Conservation (phyloP, 2,888 invertebrate species). For the Ephialtes manifestator region DNA sequence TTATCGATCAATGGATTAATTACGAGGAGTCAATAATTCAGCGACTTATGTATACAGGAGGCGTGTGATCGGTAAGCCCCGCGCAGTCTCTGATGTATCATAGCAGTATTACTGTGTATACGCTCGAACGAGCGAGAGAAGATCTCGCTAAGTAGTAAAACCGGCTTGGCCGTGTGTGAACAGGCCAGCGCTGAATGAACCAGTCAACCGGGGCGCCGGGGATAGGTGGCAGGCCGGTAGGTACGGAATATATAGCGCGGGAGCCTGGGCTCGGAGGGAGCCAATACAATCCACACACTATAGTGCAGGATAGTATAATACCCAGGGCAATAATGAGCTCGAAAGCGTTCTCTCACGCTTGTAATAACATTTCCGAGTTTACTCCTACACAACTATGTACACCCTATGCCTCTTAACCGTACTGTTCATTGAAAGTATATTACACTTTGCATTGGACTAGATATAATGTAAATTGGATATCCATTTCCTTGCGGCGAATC, state of each 20-base stretch:
- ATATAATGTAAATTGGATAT: conserved; percentile 36
- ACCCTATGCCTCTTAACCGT: no score
- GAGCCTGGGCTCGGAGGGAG: conserved; percentile 39
- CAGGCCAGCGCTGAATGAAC: conserved; percentile 62
- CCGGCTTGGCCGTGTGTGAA: conserved; percentile 63
- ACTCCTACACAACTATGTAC: conserved; percentile 55
- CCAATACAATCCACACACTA: conserved; percentile 41
- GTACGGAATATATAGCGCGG: conserved; percentile 32
- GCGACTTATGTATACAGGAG: conserved; percentile 22
- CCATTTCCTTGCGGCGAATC: conserved; percentile 51
- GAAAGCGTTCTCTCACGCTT: conserved; percentile 68
- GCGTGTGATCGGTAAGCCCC: conserved; percentile 48
- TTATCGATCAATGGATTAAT: conserved; percentile 53
- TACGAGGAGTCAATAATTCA: conserved; percentile 53
- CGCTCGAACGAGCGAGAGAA: conserved; percentile 56
- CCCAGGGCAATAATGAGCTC: conserved; percentile 64
- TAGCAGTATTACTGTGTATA: conserved; percentile 20
- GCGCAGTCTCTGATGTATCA: conserved; percentile 9
- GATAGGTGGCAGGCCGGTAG: conserved; percentile 34
- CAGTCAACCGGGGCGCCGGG: conserved; percentile 64
- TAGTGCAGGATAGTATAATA: conserved; percentile 6
- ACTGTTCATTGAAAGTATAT: conserved; percentile 59
- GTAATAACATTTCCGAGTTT: conserved; percentile 65
- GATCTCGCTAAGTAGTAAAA: conserved; percentile 66
- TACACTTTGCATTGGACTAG: conserved; percentile 13